These are phyloP conservation scores for Phrynocephalus guinanensis DNA, from an alignment of 2,797 vertebrate species.

Conservation along the genomic window DNA sequence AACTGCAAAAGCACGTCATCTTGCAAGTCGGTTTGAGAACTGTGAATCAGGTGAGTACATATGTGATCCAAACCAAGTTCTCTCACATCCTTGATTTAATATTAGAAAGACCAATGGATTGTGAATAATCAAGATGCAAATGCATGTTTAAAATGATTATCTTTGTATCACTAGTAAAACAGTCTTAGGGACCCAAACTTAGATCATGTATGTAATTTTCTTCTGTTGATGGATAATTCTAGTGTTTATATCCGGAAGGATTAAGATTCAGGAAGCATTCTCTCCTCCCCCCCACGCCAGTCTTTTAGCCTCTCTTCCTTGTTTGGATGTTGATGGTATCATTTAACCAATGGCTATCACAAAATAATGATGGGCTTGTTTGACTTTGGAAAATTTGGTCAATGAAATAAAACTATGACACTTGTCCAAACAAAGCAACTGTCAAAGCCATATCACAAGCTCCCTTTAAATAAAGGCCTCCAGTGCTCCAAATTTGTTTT, in stretches of 20 bases:
- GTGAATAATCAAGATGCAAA: background rate
- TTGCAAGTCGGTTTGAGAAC: background rate
- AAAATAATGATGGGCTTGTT: conserved; percentile 65
- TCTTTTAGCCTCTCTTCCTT: conserved; percentile 47
- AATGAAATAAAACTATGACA: conserved; percentile 73
- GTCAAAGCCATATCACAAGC: conserved; percentile 75
- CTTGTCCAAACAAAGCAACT: conserved; percentile 79
- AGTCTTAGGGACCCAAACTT: conserved; percentile 20
- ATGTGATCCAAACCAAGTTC: background rate
- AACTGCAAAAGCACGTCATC: background rate
- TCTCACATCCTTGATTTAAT: background rate
- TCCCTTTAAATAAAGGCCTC: conserved; percentile 76
- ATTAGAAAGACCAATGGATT: conserved; percentile 10
- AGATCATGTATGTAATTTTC: background rate
- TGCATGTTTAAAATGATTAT: background rate
- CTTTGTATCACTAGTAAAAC: background rate
- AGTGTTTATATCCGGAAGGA: conserved; percentile 47
- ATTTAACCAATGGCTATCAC: conserved; percentile 49
- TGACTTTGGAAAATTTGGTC: conserved; percentile 69
- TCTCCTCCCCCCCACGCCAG: background rate
- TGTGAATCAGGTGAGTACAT: background rate
- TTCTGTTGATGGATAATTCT: conserved; percentile 38
- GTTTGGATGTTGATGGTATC: conserved; percentile 62
- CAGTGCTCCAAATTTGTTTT: conserved; percentile 79
- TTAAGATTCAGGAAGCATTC: conserved; percentile 51